Evolutionary conservation across 1,140 invertebrate genomes (phyloP), one percentile per base, ranked within the genome.

Genomic region (Octopus bimaculoides): DNA sequence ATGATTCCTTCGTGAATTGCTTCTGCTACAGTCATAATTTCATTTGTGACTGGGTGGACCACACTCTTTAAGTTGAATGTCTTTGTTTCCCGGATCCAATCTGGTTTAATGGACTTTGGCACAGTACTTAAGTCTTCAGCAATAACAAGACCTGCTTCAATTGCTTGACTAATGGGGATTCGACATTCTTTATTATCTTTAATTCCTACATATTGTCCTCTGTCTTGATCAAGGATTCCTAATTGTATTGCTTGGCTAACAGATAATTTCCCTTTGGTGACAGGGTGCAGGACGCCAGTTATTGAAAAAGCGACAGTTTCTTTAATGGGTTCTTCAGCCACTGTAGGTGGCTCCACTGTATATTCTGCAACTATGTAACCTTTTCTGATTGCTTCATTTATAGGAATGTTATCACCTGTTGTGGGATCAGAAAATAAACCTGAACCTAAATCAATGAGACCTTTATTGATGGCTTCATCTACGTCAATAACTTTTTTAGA

Each of bases 221-320:
- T 94, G 2, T 94, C 91, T 14, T 93, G 91, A 91, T 98, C 96
- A 80, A 99, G 89, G 79, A 98, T 92, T 76, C 96, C 96, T 83
- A 95, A 92, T 78, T 94, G 92, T 5, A 98, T 92, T 3, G 97
- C 97, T 90, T 98, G 94, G 54, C 93, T 93, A 12, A 98, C 94
- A 26, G 92, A 94, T 0, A 98, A 84, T 8, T 92, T 90, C 84
- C 96, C 93, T 79, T 95, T 95, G 82, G 93, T 93, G 87, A 94
- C 92, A n/a, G 95, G 94, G 91, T 98, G 96, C 26, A 94, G 90
- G 4, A 96, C 96, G 56, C 92, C 92, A 54, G 93, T 88, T 52
- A 91, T 87, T 5, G 88, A 88, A 79, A 89, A 90, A 9, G 86
- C 87, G 80, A 83, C 86, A 12, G 86, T 86, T 78, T 90, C 89